phyloP scores from a whole-genome alignment of 2,797 vertebrate genomes.

The Falco biarmicus region DNA sequence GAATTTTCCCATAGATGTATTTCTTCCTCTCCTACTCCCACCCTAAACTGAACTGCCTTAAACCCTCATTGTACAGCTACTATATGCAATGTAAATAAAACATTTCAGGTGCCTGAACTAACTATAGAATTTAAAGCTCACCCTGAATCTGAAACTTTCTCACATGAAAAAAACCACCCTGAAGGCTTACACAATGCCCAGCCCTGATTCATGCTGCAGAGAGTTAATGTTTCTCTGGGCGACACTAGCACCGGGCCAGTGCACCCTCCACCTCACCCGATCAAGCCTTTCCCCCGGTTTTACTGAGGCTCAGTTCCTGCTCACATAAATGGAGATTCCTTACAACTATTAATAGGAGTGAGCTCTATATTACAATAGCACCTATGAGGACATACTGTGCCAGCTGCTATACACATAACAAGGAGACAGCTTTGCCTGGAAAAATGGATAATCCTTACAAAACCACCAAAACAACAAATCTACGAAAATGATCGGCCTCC shows the following conservation, averaged over 20 bases:
- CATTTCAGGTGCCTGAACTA: background rate
- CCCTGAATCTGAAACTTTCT: background rate
- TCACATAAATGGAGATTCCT: background rate
- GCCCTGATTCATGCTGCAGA: background rate
- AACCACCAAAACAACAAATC: background rate
- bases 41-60: background rate
- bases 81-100: background rate
- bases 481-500: background rate
- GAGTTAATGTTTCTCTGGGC: background rate
- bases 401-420: background rate
- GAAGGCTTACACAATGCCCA: background rate
- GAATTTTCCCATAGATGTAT: background rate
- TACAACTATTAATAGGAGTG: background rate
- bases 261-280: background rate
- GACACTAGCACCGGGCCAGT: rapidly evolving
- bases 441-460: background rate
- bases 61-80: background rate
- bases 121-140: background rate
- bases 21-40: background rate
- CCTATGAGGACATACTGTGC: background rate
- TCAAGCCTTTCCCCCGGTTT: background rate
- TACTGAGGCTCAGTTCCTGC: background rate
- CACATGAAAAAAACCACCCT: background rate
- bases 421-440: background rate
- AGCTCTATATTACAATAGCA: background rate